Conservation (phyloP, 1,140 invertebrate species). For the Drosophila neocordata region DNA sequence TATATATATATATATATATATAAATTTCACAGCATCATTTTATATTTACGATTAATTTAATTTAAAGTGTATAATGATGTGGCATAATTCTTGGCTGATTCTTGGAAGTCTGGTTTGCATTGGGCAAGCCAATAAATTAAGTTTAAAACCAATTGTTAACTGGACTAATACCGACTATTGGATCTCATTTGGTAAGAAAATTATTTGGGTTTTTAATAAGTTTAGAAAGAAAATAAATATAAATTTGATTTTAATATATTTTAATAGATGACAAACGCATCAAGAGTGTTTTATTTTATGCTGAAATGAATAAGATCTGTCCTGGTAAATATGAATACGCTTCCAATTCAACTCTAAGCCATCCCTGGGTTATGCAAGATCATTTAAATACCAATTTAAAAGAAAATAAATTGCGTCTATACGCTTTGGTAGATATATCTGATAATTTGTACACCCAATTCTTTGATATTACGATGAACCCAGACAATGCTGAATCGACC, state of each 20-base stretch:
- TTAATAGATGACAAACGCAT: neutral
- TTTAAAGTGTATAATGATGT: neutral
- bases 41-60: neutral
- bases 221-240: too few species aligned
- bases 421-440: neutral
- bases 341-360: neutral
- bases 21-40: too few species aligned
- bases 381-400: neutral
- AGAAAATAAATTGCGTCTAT: neutral
- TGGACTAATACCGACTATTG: neutral
- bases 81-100: neutral
- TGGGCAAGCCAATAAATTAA: neutral
- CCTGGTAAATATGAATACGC: neutral
- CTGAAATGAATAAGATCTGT: neutral
- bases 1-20: too few species aligned
- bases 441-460: neutral
- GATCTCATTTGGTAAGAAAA: neutral
- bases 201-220: too few species aligned
- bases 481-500: neutral
- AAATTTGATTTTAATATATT: too few species aligned
- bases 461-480: neutral
- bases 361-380: slow-evolving; percentile 1
- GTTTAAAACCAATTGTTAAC: neutral
- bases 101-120: neutral
- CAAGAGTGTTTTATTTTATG: neutral